These are phyloP conservation scores for Bursaphelenchus okinawaensis DNA, from an alignment of 2,888 invertebrate genomes.

Conservation along the genomic window DNA sequence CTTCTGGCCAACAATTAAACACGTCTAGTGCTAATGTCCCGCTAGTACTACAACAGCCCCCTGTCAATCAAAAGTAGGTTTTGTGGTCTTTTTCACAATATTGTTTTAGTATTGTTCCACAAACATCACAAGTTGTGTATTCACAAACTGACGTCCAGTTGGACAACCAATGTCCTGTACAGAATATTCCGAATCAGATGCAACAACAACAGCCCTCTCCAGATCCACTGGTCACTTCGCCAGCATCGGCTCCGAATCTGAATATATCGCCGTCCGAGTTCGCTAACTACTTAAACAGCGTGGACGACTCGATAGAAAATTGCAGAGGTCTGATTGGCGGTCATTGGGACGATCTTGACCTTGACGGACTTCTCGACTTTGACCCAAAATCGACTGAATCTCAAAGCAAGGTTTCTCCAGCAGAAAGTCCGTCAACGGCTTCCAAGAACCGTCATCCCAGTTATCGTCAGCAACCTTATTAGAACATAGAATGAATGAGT, in stretches of 20 bases:
- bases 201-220: not conserved
- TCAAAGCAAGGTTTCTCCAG: not conserved
- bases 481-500: too few relatives aligned
- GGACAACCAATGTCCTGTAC: not conserved
- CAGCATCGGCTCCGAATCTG: not conserved
- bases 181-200: not conserved
- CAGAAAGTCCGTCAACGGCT: not conserved
- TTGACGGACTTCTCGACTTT: slow-evolving; percentile 2
- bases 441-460: not conserved
- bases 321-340: slow-evolving; percentile 30
- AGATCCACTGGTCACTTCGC: slow-evolving; percentile 9
- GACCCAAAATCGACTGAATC: not conserved
- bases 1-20: too few relatives aligned
- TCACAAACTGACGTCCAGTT: not conserved
- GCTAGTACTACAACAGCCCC: too few relatives aligned
- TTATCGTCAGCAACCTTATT: not conserved
- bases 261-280: slow-evolving; percentile 9
- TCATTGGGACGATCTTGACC: slow-evolving; percentile 30
- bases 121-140: not conserved
- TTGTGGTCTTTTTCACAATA: not conserved
- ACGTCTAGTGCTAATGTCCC: too few relatives aligned
- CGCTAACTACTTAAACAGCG: slow-evolving; percentile 38
- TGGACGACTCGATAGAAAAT: slow-evolving; percentile 38
- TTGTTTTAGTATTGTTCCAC: not conserved
- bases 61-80: too few relatives aligned